Evolutionary conservation across 1,140 invertebrate genomes (phyloP).

Genomic region (Drosophila sp.): DNA sequence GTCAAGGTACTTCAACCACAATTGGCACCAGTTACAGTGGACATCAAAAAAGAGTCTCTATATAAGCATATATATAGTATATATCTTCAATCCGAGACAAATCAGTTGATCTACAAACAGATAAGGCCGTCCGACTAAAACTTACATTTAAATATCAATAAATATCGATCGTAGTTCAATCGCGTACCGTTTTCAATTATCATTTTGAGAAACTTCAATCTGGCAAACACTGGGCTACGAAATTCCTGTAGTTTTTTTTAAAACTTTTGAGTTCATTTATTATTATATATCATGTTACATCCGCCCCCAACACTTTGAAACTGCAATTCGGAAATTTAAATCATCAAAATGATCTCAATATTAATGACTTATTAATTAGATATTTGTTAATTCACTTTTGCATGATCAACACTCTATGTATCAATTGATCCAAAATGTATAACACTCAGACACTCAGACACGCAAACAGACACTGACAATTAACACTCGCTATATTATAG

Average conservation of each 20-base stretch:
- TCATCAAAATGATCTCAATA: slow-evolving; percentile 5
- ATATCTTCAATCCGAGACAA: slow-evolving; percentile 6
- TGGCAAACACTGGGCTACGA: slow-evolving; percentile 58
- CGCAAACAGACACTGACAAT: slow-evolving; percentile 37
- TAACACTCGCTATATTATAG: slow-evolving; percentile 14
- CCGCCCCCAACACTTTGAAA: slow-evolving; percentile 52
- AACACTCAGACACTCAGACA: slow-evolving; percentile 11
- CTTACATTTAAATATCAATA: neutral
- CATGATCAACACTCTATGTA: slow-evolving; percentile 29
- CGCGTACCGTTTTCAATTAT: slow-evolving; percentile 30
- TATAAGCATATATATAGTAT: slow-evolving; percentile 18
- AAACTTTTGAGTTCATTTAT: slow-evolving; percentile 54
- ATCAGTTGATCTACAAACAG: slow-evolving; percentile 19
- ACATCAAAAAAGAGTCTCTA: neutral
- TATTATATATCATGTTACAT: slow-evolving; percentile 75
- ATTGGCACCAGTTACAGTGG: slow-evolving; percentile 27
- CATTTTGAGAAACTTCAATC: slow-evolving; percentile 56
- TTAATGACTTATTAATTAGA: slow-evolving; percentile 3
- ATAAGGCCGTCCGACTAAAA: slow-evolving; percentile 30
- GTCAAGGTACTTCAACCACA: slow-evolving; percentile 2
- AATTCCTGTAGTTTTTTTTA: slow-evolving; percentile 65
- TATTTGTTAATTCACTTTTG: slow-evolving; percentile 25
- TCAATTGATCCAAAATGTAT: slow-evolving; percentile 46
- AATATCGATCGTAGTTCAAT: slow-evolving; percentile 13
- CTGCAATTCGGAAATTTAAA: slow-evolving; percentile 54